Base-by-base conservation (phyloP, 2,797 vertebrate species). In the Lutra lutra region DNA sequence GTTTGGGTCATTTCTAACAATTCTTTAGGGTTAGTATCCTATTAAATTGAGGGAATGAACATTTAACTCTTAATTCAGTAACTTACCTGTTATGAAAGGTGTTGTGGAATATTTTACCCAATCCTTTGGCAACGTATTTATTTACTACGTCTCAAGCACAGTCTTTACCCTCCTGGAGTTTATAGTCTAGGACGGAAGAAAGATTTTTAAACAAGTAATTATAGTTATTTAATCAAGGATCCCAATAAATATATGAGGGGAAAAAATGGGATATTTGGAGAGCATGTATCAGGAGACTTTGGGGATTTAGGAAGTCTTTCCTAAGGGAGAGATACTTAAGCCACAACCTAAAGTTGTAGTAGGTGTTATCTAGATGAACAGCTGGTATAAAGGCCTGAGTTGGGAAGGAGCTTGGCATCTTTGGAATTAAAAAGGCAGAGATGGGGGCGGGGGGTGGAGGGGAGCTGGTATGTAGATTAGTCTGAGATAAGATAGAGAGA, bases 131-230 rank as follows among this genome's bases (percentile, higher is more conserved):
- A 94, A 15, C 29, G 27, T 80, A 54, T 48, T 87, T 89, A 72
- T 54, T 96, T 86, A 95, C 56, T 79, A 2, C 51, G 7, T 94
- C 38, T 85, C 18, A 68, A 58, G 2, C 38, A 89, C 7, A 21
- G 11, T 83, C 75, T 90, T 21, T 95, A 2, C 29, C 23, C 38
- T 95, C 72, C 72, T 84, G 86, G 20, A 79, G 27, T 29, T 93
- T 89, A 58, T 62, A 20, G 87, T 89, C 43, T 86, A 94, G 48
- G 46, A 85, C 29, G 25, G 20, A 60, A 60, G 25, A 60, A 60
- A 60, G 58, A 58, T 96, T 96, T 96, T 96, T 94, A 92, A 94
- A n/a, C 40, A 89, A n/a, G 27, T 51, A 51, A 70, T 93, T 79
- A 79, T 12, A 72, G 27, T 93, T 93, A 79, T 43, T 96, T 91